A percentile compares a stretch with the other conserved stretches of the same genome.
phyloP scores from a whole-genome alignment of 2,888 invertebrate species.

The Torymus auratus region DNA sequence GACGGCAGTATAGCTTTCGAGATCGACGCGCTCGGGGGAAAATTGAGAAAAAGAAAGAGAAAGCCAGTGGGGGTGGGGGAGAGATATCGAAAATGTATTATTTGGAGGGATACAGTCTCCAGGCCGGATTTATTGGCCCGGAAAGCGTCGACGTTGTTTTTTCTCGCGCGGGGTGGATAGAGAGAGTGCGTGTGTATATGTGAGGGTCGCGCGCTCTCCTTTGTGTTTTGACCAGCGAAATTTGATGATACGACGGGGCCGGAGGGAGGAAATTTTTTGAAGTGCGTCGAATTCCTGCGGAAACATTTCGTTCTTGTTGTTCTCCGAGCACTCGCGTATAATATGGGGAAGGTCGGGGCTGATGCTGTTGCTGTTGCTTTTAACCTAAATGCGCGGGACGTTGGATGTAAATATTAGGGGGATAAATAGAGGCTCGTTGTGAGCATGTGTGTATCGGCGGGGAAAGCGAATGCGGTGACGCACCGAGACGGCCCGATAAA shows the following conservation, averaged over 20 bases:
- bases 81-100: constrained; percentile 54
- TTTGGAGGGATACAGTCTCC: constrained; percentile 20
- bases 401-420: neutral
- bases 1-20: too few relatives aligned
- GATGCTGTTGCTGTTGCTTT: neutral
- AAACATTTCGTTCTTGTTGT: too few relatives aligned
- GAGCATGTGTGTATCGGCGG: neutral
- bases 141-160: constrained; percentile 38
- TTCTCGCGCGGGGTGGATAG: neutral
- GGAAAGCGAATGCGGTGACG: too few relatives aligned
- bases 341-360: too few relatives aligned
- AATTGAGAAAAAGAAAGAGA: too few relatives aligned
- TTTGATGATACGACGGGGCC: neutral
- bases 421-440: neutral
- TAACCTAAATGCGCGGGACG: neutral
- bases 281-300: too few relatives aligned
- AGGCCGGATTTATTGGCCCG: constrained; percentile 44
- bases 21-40: too few relatives aligned
- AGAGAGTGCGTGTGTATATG: neutral
- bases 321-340: too few relatives aligned
- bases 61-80: neutral
- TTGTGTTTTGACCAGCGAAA: constrained; percentile 14
- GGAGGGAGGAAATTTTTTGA: too few relatives aligned
- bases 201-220: neutral
- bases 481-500: too few relatives aligned